A percentile compares a stretch with the other conserved stretches of the same genome.
These are phyloP conservation scores for Spilogale gracilis DNA, from an alignment of 2,113 vertebrate species.

Conservation along the genomic window DNA sequence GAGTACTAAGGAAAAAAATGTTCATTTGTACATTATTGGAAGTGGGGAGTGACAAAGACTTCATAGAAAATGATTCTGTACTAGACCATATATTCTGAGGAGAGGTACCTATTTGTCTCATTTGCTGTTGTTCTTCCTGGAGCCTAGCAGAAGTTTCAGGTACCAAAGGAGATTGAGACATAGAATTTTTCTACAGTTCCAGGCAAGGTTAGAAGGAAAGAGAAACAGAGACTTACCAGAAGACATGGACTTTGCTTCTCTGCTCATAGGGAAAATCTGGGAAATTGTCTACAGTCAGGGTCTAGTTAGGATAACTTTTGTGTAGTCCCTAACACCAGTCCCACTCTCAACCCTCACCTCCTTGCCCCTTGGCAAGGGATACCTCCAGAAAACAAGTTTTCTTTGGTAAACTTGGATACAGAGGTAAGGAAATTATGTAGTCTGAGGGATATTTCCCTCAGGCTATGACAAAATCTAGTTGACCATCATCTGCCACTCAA, in stretches of 20 bases:
- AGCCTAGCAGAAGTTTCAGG: background rate
- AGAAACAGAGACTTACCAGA: background rate
- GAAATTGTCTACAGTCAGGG: background rate
- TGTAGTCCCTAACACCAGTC: background rate
- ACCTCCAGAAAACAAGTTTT: background rate
- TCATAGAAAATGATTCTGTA: background rate
- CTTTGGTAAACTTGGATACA: background rate
- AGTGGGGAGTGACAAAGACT: background rate
- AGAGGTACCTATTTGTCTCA: background rate
- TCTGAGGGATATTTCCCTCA: background rate
- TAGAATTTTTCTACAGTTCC: background rate
- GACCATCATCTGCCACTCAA: background rate
- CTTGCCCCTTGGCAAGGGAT: background rate
- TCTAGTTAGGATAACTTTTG: background rate
- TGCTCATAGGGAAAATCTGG: background rate
- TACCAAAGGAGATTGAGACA: background rate
- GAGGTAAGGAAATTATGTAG: background rate
- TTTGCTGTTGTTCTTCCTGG: background rate
- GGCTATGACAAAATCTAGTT: background rate
- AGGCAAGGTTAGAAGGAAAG: background rate
- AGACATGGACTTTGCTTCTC: background rate
- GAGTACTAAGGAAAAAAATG: background rate
- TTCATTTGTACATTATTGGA: background rate
- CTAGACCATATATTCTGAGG: background rate
- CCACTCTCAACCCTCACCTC: fast-evolving